phyloP scores from a whole-genome alignment of 2,797 vertebrate species.

The Cuniculus paca region DNA sequence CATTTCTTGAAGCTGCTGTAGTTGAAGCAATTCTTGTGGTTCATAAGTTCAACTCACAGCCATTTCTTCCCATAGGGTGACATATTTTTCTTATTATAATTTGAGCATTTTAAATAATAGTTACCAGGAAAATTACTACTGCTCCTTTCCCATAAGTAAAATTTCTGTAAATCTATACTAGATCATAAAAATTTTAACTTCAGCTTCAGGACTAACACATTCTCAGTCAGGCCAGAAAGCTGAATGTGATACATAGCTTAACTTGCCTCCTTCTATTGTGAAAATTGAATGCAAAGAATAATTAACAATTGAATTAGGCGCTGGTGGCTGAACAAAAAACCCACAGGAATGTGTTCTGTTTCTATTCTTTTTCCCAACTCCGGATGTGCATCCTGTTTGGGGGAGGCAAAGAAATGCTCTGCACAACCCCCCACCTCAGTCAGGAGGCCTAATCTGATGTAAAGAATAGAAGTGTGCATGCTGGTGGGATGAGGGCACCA shows the following conservation, averaged over 20 bases:
- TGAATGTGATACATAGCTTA: fast-evolving
- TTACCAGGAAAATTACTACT: background rate
- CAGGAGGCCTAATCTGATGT: fast-evolving
- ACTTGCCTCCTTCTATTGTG: background rate
- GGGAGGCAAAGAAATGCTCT: background rate
- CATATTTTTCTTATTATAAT: background rate
- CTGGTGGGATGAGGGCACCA: background rate
- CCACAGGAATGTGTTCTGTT: background rate
- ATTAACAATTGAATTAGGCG: fast-evolving
- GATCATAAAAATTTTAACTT: background rate
- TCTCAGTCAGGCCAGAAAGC: background rate
- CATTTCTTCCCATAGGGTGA: background rate
- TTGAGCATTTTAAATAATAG: background rate
- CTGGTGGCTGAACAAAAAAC: background rate
- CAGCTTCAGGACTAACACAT: background rate
- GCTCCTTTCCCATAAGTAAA: background rate
- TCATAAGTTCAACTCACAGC: too few relatives aligned
- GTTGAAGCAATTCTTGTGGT: background rate
- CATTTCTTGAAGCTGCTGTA: background rate
- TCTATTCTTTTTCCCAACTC: background rate
- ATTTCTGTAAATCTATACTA: background rate
- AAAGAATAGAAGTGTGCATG: fast-evolving
- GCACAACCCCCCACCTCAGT: background rate
- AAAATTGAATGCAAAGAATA: background rate
- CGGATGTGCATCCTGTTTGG: background rate